Evolutionary conservation across 1,140 invertebrate genomes (phyloP).

Genomic region (Sycobia sp.): DNA sequence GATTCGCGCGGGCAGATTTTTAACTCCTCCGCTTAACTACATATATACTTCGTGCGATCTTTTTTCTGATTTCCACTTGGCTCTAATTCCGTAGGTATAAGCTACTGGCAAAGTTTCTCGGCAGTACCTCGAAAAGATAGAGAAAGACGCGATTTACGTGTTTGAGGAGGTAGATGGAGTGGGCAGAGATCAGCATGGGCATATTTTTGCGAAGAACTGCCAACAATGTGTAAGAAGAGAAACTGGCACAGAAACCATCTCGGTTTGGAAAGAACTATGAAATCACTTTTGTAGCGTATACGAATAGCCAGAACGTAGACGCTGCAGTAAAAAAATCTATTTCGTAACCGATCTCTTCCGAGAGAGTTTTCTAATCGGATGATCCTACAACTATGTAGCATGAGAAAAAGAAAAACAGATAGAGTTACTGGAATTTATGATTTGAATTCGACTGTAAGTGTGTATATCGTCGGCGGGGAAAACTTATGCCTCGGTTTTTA

Average conservation of each 20-base stretch:
- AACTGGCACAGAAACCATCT: not conserved
- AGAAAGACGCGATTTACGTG: slow-evolving; percentile 11
- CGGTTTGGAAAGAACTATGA: no score
- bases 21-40: not conserved
- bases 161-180: not conserved
- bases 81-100: not conserved
- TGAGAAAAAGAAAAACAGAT: not conserved
- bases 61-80: no score
- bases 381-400: not conserved
- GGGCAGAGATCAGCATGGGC: not conserved
- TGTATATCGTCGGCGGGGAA: not conserved
- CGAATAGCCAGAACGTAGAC: no score
- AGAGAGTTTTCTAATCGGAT: slow-evolving; percentile 1
- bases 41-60: no score
- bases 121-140: slow-evolving; percentile 39
- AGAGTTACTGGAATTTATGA: not conserved
- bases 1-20: no score
- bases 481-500: slow-evolving; percentile 1
- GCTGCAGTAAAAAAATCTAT: no score
- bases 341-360: no score
- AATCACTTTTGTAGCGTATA: no score
- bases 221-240: not conserved
- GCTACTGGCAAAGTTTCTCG: slow-evolving; percentile 18
- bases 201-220: slow-evolving; percentile 1
- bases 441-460: slow-evolving; percentile 12